phyloP scores from a whole-genome alignment of 2,888 invertebrate species.

The Sinhomidia bicolor region DNA sequence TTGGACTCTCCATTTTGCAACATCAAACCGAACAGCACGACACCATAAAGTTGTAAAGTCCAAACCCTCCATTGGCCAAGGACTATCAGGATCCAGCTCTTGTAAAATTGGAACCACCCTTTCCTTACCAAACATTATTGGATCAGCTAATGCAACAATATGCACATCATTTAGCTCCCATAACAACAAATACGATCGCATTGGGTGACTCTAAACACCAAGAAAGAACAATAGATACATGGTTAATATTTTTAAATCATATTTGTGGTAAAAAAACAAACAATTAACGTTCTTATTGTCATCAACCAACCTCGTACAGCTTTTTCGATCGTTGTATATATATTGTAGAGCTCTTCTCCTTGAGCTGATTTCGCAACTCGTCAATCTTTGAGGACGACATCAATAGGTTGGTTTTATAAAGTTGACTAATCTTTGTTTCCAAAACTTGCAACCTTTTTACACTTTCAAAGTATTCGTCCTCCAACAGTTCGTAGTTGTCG shows the following conservation, averaged over 20 bases:
- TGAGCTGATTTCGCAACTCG: slow-evolving; percentile 92
- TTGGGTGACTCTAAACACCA: slow-evolving; percentile 82
- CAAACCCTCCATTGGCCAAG: slow-evolving; percentile 94
- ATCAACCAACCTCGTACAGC: slow-evolving; percentile 83
- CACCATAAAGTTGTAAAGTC: slow-evolving; percentile 97
- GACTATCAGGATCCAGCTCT: slow-evolving; percentile 93
- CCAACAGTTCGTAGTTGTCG: slow-evolving; percentile 96
- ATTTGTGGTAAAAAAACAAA: background rate
- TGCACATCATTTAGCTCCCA: slow-evolving; percentile 91
- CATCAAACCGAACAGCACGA: slow-evolving; percentile 90
- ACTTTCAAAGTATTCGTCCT: slow-evolving; percentile 97
- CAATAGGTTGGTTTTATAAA: slow-evolving; percentile 91
- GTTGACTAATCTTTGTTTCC: slow-evolving; percentile 91
- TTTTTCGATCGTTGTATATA: slow-evolving; percentile 95
- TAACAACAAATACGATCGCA: slow-evolving; percentile 90
- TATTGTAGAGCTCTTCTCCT: slow-evolving; percentile 96
- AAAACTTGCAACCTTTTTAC: slow-evolving; percentile 93
- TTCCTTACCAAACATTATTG: slow-evolving; percentile 90
- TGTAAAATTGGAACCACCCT: slow-evolving; percentile 88
- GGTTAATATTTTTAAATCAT: background rate
- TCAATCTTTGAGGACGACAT: slow-evolving; percentile 94
- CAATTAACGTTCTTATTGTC: background rate
- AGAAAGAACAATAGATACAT: slow-evolving; percentile 49
- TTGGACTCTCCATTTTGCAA: slow-evolving; percentile 93
- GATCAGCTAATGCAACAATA: slow-evolving; percentile 92